Evolutionary conservation across 2,888 invertebrate genomes (phyloP).

Genomic region (Perdita meconis): DNA sequence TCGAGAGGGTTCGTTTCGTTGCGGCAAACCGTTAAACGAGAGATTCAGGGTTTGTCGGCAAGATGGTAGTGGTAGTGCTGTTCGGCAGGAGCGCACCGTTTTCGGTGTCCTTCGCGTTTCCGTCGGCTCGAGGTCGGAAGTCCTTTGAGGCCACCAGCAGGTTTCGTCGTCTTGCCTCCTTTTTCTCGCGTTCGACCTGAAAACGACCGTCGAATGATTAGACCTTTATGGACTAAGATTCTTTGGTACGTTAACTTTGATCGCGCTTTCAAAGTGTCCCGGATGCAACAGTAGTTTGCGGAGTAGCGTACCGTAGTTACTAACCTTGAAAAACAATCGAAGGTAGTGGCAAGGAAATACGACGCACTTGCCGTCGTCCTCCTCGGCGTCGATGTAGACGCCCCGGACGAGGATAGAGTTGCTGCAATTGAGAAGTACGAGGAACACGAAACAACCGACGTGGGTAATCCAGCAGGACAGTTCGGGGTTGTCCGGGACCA

Average conservation of each 20-base stretch:
- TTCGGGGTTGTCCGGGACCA: conserved; percentile 89
- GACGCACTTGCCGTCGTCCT: conserved; percentile 92
- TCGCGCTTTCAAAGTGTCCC: too few relatives aligned
- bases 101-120: conserved; percentile 77
- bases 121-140: conserved; percentile 71
- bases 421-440: conserved; percentile 93
- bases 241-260: neutral
- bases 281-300: neutral
- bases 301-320: conserved; percentile 11
- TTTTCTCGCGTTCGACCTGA: conserved; percentile 82
- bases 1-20: conserved; percentile 16
- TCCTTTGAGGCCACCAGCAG: conserved; percentile 76
- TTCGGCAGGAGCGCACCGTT: conserved; percentile 78
- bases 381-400: conserved; percentile 94
- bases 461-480: conserved; percentile 93
- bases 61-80: conserved; percentile 72
- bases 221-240: neutral
- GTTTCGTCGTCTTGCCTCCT: conserved; percentile 80
- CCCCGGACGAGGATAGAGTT: conserved; percentile 95
- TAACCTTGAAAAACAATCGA: conserved; percentile 89
- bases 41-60: conserved; percentile 76
- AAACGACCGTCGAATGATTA: neutral
- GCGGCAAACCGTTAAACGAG: conserved; percentile 65
- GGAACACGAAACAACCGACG: conserved; percentile 89
- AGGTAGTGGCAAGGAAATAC: conserved; percentile 94